Evolutionary conservation across 92 coral and sea anemone species (phyloP), one percentile per base, ranked within the genome.

Genomic region (Epizoanthus scotinus): DNA sequence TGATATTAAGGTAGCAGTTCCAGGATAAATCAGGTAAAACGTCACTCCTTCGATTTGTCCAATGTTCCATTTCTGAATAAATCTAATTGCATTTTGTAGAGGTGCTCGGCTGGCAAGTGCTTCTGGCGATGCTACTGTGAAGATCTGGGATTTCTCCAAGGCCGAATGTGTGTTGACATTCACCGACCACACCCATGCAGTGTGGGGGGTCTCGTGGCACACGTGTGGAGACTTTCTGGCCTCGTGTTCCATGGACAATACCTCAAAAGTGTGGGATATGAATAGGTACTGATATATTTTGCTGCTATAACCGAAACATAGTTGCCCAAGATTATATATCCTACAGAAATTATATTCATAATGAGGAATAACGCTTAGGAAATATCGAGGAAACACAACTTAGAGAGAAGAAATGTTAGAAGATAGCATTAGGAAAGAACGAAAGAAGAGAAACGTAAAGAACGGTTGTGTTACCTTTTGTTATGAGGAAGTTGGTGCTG

Each of bases 161-260:
- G 98, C 99, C n/a, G 93, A 96, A 44, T 96, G 99, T 59, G 90
- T 96, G 55, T 60, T 91, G 77, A 96, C 99, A 28, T 90, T 93
- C 61, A 84, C 98, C 24, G 99, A 96, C 92, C 99, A 96, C 89
- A 96, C 95, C 83, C 99, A 96, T 78, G 99, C 99, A 18, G 99
- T 96, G 18, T 96, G 99, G 99, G 98, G 99, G 17, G 90, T 95
- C 79, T 85, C 96, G 0, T 96, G 99, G 99, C 99, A 96, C 77
- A 89, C 98, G 2, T 90, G 94, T 38, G 99, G 99, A 5, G 99
- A 96, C 69, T 96, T 96, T 77, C 84, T 95, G 60, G 98, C 98
- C 26, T 88, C 98, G 3, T 95, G 98, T 54, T 95, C 98, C 54
- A 95, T 95, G 98, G 98, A 95, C 47, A 90, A 91, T 82, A 95